Base-by-base conservation (phyloP, 2,113 vertebrate genomes). In the Caretta caretta region DNA sequence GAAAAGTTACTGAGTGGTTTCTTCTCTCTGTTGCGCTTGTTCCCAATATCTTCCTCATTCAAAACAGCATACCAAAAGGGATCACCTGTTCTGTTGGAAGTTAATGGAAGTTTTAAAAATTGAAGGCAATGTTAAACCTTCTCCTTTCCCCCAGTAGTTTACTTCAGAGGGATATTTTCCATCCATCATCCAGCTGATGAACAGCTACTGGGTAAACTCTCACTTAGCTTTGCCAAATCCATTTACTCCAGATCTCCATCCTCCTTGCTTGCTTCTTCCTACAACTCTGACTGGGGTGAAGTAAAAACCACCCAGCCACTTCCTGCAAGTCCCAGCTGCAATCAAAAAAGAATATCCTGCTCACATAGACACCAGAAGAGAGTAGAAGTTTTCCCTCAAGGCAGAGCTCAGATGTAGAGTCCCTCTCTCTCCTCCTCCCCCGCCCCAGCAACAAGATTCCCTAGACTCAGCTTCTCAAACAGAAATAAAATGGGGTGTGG, bases 11-110 rank as follows among this genome's bases (percentile, higher is more conserved):
- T 24, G 22, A 38, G 22, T 46, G 72, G 72, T 76, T 76, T 46
- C 24, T 46, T 76, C 8, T 46, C 35, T 62, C 62, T 75, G 38
- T 24, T 5, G 22, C 22, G 8, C 62, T 75, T 75, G 38, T 22
- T 75, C 38, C 11, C 10, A 62, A 24, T 38, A 75, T 75, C 72
- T 75, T 42, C 38, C 72, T 46, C 48, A 62, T 57, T 1, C 7
- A 0, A 0, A n/a, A 72, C 0, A 0, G 75, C 35, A 54, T 57
- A 31, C 42, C 1, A n/a, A 31, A 29, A 11, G 50, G 35, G 50
- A n/a, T 80, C 27, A 0, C 5, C 1, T 14, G 42, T 25, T n/a
- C 25, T 5, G 24, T 1, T 69, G 62, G 35, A 65, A 59, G 0
- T 3, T 1, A 38, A 57, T 46, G 2, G 8, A 57, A 51, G 14